Evolutionary conservation across 2,797 vertebrate species (phyloP).

Genomic region (Microcaecilia unicolor): DNA sequence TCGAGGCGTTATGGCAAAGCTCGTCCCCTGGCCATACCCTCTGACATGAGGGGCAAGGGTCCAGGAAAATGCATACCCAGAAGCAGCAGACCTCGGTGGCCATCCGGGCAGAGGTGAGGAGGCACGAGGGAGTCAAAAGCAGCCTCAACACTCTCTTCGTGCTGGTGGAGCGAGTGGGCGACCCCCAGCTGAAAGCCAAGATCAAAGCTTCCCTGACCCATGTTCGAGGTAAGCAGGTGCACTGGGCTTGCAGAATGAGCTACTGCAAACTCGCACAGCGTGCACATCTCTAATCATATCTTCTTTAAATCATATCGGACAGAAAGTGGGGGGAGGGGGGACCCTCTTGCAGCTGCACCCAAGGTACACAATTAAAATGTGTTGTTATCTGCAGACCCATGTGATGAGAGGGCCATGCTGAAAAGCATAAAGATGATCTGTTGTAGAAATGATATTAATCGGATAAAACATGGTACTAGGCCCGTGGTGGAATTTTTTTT

Average conservation of each 20-base stretch:
- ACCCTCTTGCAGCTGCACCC: no score
- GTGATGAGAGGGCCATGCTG: no score
- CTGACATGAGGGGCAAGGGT: constrained; percentile 55
- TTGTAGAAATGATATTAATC: no score
- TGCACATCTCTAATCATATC: no score
- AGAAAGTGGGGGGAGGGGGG: no score
- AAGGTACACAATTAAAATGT: no score
- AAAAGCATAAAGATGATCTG: no score
- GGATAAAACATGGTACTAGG: no score
- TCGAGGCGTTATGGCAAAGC: constrained; percentile 12
- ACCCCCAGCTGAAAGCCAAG: constrained; percentile 60
- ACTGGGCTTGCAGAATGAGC: not conserved
- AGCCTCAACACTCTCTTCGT: constrained; percentile 61
- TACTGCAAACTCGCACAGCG: no score
- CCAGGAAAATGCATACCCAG: constrained; percentile 37
- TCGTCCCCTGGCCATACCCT: constrained; percentile 50
- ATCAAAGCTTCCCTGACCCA: constrained; percentile 66
- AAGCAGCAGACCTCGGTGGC: constrained; percentile 49
- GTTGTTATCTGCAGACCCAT: no score
- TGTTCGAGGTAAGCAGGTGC: constrained; percentile 62
- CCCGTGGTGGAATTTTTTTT: no score
- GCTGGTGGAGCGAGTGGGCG: constrained; percentile 62
- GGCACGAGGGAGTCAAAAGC: constrained; percentile 65
- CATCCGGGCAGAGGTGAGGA: constrained; percentile 72
- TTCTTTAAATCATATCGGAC: no score